Conservation (phyloP, 2,797 vertebrate genomes). For the Artibeus jamaicensis region DNA sequence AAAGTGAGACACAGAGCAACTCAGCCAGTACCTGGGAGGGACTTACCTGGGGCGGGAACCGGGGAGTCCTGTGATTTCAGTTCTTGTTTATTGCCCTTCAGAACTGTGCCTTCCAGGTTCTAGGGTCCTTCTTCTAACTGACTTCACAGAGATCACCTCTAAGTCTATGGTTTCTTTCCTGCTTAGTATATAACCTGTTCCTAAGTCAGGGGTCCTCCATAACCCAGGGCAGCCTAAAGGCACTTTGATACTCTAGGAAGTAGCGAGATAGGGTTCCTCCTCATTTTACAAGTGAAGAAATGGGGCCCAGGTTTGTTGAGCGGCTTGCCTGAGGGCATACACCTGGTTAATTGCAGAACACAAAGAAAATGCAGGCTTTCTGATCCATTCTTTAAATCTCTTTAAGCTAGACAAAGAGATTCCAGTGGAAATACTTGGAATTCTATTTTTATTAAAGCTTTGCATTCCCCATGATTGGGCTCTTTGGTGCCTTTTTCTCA, state of each 20-base stretch:
- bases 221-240: not conserved
- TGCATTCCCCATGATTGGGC: not conserved
- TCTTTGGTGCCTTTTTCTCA: conserved; percentile 13
- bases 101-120: not conserved
- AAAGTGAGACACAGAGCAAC: conserved; percentile 38
- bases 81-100: not conserved
- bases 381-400: not conserved
- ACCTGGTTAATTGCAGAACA: not conserved
- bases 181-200: not conserved
- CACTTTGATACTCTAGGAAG: not conserved
- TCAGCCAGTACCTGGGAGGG: conserved; percentile 22
- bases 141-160: not conserved
- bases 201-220: not conserved
- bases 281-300: not conserved
- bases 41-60: not conserved
- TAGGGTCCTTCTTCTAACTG: not conserved
- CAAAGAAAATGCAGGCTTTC: not conserved
- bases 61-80: not conserved
- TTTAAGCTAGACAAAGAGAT: conserved; percentile 10
- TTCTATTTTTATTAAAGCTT: conserved; percentile 45
- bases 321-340: not conserved
- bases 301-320: not conserved
- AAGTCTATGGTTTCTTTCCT: not conserved
- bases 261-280: not conserved
- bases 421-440: conserved; percentile 27